These are phyloP conservation scores for Wiebesia pumilae DNA, from an alignment of 1,140 invertebrate genomes.

Conservation along the genomic window DNA sequence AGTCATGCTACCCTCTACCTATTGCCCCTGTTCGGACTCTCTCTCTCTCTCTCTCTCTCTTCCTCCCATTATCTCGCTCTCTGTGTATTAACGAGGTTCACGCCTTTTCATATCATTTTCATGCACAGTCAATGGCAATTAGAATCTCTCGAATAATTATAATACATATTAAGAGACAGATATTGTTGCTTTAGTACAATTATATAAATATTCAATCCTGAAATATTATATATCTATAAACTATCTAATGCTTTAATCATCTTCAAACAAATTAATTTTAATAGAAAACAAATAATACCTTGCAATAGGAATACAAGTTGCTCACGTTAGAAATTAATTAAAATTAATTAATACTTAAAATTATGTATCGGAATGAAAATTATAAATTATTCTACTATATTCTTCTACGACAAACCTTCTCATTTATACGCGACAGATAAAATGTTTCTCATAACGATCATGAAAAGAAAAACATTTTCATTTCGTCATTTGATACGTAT, in stretches of 20 bases:
- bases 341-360: not conserved
- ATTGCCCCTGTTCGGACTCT: not conserved
- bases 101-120: not conserved
- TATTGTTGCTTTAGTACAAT: not conserved
- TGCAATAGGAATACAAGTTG: not conserved
- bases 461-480: not conserved
- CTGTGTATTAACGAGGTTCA: not conserved
- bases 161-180: not conserved
- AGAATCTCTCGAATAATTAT: not conserved
- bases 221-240: not conserved
- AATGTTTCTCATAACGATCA: too few relatives aligned
- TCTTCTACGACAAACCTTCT: too few relatives aligned
- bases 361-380: not conserved
- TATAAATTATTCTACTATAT: not conserved
- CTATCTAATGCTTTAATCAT: too few relatives aligned
- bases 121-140: not conserved
- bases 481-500: not conserved
- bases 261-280: too few relatives aligned
- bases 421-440: too few relatives aligned
- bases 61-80: not conserved
- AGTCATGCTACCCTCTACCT: constrained; percentile 19
- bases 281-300: not conserved
- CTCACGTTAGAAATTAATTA: not conserved
- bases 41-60: not conserved
- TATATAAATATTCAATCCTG: not conserved